phyloP scores from a whole-genome alignment of 2,113 vertebrate species.

The Pandion haliaetus region DNA sequence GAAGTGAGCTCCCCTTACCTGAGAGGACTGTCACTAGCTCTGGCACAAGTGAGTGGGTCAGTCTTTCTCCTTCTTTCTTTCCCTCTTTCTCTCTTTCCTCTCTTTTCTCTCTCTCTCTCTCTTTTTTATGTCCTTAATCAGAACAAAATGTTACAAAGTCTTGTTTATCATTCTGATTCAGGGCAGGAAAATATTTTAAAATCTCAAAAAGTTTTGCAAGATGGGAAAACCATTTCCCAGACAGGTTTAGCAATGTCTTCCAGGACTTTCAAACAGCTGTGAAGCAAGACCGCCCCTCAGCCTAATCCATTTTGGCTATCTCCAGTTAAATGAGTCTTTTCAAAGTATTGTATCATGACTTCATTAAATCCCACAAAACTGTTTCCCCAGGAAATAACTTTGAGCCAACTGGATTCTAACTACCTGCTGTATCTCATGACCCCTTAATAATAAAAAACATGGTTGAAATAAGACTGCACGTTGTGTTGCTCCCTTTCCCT shows the following conservation, averaged over 20 bases:
- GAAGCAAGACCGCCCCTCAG: background rate
- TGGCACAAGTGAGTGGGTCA: background rate
- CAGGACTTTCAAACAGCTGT: slow-evolving; percentile 6
- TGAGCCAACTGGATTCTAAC: slow-evolving; percentile 12
- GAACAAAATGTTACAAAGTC: background rate
- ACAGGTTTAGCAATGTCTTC: slow-evolving; percentile 18
- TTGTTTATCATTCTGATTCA: background rate
- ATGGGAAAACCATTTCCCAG: slow-evolving; percentile 22
- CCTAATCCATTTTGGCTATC: slow-evolving; percentile 3
- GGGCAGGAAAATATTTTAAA: background rate
- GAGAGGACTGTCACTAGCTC: background rate
- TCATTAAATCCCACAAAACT: slow-evolving; percentile 37
- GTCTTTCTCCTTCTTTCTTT: background rate
- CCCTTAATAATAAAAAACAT: slow-evolving; percentile 11
- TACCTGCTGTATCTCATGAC: slow-evolving; percentile 35
- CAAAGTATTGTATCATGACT: slow-evolving; percentile 13
- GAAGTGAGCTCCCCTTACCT: background rate
- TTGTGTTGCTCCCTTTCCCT: background rate
- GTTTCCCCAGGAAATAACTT: slow-evolving; percentile 47
- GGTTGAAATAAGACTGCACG: background rate
- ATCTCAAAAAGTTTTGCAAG: slow-evolving; percentile 15
- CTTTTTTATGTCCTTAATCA: background rate
- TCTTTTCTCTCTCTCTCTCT: too few relatives aligned
- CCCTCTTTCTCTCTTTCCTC: background rate
- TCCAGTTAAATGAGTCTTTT: background rate